These are phyloP conservation scores for Metaphire vulgaris DNA, from an alignment of 1,140 invertebrate species.

Conservation along the genomic window DNA sequence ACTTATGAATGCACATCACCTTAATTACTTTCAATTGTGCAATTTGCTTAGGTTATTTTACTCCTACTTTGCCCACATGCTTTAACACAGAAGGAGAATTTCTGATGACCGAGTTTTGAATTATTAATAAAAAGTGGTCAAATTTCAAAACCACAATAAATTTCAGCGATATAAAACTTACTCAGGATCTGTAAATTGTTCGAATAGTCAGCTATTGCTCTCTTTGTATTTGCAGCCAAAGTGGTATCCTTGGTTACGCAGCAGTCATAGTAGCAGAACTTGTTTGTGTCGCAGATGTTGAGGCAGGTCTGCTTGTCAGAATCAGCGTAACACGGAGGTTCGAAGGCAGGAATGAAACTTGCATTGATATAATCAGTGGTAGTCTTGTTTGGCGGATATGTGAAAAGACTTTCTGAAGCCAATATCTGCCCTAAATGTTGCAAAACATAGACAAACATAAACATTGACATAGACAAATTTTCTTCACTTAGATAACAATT, in stretches of 20 bases:
- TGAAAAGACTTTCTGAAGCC: neutral
- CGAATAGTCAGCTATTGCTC: neutral
- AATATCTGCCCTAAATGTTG: neutral
- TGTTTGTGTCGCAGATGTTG: neutral
- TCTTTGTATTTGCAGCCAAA: neutral
- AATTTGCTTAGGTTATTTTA: too few species aligned
- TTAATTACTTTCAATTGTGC: too few species aligned
- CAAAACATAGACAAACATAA: too few species aligned
- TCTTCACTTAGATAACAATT: too few species aligned
- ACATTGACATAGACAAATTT: too few species aligned
- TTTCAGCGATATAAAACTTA: too few species aligned
- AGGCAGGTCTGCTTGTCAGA: neutral
- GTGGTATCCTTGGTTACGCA: neutral
- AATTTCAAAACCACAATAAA: too few species aligned
- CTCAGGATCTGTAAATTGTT: neutral
- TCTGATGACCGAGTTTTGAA: too few species aligned
- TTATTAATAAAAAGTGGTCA: too few species aligned
- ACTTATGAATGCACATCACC: too few species aligned
- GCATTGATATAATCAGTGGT: neutral
- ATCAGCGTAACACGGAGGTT: neutral
- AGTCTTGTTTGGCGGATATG: neutral
- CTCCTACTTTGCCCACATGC: too few species aligned
- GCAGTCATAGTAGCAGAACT: neutral
- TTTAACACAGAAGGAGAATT: too few species aligned
- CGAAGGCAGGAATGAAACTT: neutral